Conservation (phyloP, 2,888 invertebrate genomes). For the Seira sanloemensis region DNA sequence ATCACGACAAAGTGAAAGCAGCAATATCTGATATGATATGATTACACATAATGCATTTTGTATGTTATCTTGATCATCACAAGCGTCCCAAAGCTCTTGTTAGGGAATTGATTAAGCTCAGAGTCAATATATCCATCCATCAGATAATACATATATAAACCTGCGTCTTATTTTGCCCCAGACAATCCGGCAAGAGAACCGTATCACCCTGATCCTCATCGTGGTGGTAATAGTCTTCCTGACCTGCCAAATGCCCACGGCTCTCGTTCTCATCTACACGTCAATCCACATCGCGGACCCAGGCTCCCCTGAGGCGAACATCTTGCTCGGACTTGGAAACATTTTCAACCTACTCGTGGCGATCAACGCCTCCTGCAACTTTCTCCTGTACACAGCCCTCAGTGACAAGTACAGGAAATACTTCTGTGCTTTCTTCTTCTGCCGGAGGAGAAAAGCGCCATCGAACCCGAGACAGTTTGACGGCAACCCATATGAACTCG, state of each 20-base stretch:
- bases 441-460: slow-evolving; percentile 35
- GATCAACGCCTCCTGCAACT: slow-evolving; percentile 86
- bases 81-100: too few species aligned
- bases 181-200: slow-evolving; percentile 80
- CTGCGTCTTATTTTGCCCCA: slow-evolving; percentile 60
- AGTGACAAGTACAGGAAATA: slow-evolving; percentile 81
- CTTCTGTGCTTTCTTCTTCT: slow-evolving; percentile 60
- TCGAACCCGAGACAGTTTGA: slow-evolving; percentile 54
- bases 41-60: too few species aligned
- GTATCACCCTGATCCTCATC: slow-evolving; percentile 86
- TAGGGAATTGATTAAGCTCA: too few species aligned
- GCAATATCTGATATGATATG: too few species aligned
- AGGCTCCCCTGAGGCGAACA: slow-evolving; percentile 75
- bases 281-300: slow-evolving; percentile 74
- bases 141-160: too few species aligned
- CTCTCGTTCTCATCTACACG: slow-evolving; percentile 79
- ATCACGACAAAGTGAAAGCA: too few species aligned
- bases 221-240: slow-evolving; percentile 86
- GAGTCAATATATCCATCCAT: too few species aligned
- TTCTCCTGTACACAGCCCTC: slow-evolving; percentile 86
- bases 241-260: slow-evolving; percentile 84
- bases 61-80: too few species aligned
- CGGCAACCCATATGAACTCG: slow-evolving; percentile 63
- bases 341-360: slow-evolving; percentile 84
- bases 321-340: slow-evolving; percentile 81